A percentile compares a stretch with the other conserved stretches of the same genome.
Evolutionary conservation across 2,113 vertebrate genomes (phyloP).

Genomic region (Aegithalos caudatus): DNA sequence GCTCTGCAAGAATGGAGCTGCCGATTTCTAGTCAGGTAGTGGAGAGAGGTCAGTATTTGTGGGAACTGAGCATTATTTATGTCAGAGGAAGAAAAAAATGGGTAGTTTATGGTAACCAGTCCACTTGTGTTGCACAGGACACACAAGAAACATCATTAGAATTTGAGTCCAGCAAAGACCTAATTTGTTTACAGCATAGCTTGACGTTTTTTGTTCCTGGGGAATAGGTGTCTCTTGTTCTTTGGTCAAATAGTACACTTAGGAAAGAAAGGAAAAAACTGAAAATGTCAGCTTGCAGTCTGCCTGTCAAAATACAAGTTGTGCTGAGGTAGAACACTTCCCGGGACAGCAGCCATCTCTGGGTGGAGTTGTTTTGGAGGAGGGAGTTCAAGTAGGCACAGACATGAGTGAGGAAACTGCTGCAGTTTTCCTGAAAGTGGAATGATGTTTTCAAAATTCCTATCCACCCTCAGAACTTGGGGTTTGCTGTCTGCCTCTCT

Average conservation of each 20-base stretch:
- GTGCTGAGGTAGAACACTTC: not conserved
- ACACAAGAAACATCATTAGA: not conserved
- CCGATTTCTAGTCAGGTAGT: not conserved
- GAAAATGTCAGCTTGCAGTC: not conserved
- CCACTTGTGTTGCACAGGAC: not conserved
- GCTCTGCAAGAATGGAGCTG: not conserved
- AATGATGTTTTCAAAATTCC: not conserved
- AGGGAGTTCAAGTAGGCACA: not conserved
- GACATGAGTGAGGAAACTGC: not conserved
- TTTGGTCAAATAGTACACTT: not conserved
- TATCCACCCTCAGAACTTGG: not conserved
- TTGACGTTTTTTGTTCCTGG: not conserved
- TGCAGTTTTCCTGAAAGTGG: not conserved
- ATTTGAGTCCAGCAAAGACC: not conserved
- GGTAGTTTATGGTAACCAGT: not conserved
- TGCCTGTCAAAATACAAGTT: not conserved
- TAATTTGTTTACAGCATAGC: not conserved
- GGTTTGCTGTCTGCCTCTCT: not conserved
- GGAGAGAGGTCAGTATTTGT: not conserved
- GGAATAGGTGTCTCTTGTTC: not conserved
- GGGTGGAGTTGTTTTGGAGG: constrained; percentile 36
- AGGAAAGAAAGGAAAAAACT: not conserved
- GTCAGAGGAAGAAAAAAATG: not conserved
- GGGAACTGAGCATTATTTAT: not conserved
- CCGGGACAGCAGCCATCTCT: not conserved